A percentile compares a stretch with the other conserved stretches of the same genome.
Conservation (phyloP, 2,113 vertebrate species). For the Pungitius pungitius region DNA sequence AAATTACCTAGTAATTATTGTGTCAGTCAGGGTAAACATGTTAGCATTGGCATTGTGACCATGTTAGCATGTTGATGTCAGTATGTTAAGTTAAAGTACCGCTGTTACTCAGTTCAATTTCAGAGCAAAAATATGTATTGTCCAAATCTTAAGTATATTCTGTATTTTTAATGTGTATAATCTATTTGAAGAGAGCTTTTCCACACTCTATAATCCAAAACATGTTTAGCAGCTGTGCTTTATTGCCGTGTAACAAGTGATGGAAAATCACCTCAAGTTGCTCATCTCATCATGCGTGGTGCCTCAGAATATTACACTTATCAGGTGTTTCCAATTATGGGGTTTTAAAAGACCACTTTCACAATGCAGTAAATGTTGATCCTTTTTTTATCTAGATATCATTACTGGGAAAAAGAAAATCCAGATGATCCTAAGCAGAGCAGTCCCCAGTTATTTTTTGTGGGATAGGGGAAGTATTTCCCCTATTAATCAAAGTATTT, state of each 20-base stretch:
- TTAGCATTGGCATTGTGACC: not conserved
- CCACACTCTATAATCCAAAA: not conserved
- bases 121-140: not conserved
- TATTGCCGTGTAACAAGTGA: not conserved
- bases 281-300: slow-evolving; percentile 24
- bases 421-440: not conserved
- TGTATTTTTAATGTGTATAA: not conserved
- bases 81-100: not conserved
- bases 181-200: not conserved
- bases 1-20: not conserved
- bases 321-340: slow-evolving; percentile 15
- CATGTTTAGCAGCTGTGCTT: not conserved
- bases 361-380: not conserved
- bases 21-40: not conserved
- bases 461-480: too few relatives aligned
- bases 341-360: slow-evolving; percentile 19
- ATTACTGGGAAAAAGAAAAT: slow-evolving; percentile 19
- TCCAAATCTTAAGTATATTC: not conserved
- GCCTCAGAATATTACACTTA: slow-evolving; percentile 11
- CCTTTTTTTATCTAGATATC: not conserved
- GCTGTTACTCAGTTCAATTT: not conserved
- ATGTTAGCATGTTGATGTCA: not conserved
- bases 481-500: not conserved
- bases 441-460: not conserved
- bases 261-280: slow-evolving; percentile 17